Base-by-base conservation (phyloP, 2,113 vertebrate genomes). In the Rhipidura dahli region DNA sequence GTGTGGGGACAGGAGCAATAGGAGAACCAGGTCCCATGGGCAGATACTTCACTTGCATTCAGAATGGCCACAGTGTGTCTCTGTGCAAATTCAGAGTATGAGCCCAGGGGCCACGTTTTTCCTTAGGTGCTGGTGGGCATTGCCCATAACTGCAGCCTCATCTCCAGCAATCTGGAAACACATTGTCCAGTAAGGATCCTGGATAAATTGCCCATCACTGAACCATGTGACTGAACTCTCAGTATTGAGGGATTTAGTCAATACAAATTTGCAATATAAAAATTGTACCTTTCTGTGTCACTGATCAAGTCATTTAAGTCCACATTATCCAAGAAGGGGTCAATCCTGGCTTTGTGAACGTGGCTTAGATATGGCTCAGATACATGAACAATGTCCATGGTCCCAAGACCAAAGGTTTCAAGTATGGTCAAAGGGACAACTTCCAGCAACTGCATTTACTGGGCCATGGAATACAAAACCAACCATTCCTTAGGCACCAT, bases 361-460 rank as follows among this genome's bases (percentile, higher is more conserved):
- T 23, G 45, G 21, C 37, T 66, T 50, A 59, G 44, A 6, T 26
- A 27, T 27, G 30, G 15, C 42, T 75, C 37, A 54, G 37, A 22
- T 3, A 28, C 0, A 1, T 17, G 30, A 83, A 20, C 20, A 33
- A 3, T 5, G 9, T 53, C 49, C 14, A 8, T 22, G 45, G n/a
- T 40, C 65, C 17, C 44, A 78, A 89, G 45, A 60, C 7, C 16
- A 60, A 80, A 49, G 5, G 9, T 80, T 83, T 75, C 28, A 71
- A 47, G 33, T 16, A 14, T n/a, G 53, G 59, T 23, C 6, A 4
- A 64, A 80, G 35, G 14, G 47, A 76, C 30, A 64, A 6, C 7
- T 86, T 80, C 15, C 20, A 91, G 26, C 57, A 64, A 19, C 16
- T 7, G 27, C 31, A 21, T 31, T 84, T 88, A 30, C 0, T 2